phyloP scores from a whole-genome alignment of 2,797 vertebrate species.

The Spinus pinus region DNA sequence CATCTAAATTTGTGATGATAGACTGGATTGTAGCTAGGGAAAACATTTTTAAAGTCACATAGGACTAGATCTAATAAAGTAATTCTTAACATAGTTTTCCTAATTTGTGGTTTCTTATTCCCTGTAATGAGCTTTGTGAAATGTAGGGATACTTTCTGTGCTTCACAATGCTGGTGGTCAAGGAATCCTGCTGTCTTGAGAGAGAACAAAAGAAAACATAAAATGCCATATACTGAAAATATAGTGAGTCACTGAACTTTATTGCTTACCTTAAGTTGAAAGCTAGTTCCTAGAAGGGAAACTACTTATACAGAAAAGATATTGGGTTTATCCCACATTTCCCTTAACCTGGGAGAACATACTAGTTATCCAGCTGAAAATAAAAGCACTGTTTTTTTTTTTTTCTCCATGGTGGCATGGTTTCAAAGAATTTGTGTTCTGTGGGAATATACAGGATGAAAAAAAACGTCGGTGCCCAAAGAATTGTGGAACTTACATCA shows the following conservation, averaged over 20 bases:
- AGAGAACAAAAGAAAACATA: not conserved
- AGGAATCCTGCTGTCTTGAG: not conserved
- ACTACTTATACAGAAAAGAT: not conserved
- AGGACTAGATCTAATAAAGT: not conserved
- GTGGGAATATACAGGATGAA: not conserved
- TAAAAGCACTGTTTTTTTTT: not conserved
- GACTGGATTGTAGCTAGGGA: not conserved
- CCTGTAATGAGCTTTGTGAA: not conserved
- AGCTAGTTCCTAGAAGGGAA: not conserved
- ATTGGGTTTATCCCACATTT: not conserved
- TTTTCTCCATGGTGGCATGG: not conserved
- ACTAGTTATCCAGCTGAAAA: not conserved
- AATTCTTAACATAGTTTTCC: not conserved
- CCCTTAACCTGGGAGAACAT: not conserved
- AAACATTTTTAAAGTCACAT: not conserved
- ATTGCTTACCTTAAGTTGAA: not conserved
- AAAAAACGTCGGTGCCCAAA: not conserved
- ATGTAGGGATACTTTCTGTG: not conserved
- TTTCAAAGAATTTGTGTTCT: not conserved
- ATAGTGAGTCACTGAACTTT: not conserved
- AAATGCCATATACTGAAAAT: rapidly evolving
- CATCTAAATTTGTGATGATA: not conserved
- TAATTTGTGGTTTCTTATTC: not conserved
- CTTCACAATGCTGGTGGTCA: not conserved
- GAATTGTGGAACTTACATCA: not conserved